Evolutionary conservation across 2,113 vertebrate species (phyloP).

Genomic region (Odocoileus virginianus): DNA sequence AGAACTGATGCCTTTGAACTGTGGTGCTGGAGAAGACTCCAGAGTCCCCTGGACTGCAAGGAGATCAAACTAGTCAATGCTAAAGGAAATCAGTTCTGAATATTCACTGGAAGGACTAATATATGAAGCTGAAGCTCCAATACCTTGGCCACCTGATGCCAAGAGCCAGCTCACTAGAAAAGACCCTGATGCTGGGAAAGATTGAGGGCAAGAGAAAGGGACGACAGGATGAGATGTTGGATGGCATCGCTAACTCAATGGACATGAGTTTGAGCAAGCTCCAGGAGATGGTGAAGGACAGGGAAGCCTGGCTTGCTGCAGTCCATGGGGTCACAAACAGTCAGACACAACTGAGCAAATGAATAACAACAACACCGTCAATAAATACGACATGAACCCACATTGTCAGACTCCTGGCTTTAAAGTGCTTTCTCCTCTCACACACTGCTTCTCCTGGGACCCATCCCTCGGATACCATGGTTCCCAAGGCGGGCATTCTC

Average conservation of each 20-base stretch:
- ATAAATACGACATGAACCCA: neutral
- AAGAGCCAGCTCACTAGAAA: neutral
- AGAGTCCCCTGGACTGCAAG: neutral
- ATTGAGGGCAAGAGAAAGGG: neutral
- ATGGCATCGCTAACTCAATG: neutral
- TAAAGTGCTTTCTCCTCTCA: neutral
- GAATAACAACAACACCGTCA: neutral
- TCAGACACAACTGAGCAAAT: neutral
- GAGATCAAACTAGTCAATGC: neutral
- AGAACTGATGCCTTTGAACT: neutral
- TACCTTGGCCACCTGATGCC: neutral
- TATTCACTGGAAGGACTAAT: neutral
- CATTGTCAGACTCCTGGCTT: neutral
- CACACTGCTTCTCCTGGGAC: neutral
- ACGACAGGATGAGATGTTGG: neutral
- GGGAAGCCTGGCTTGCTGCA: neutral
- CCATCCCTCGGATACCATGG: fast-evolving
- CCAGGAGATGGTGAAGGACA: neutral
- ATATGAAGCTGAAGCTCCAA: neutral
- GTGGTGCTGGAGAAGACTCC: neutral
- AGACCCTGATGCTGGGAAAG: neutral
- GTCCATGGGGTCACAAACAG: neutral
- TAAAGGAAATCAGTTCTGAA: neutral
- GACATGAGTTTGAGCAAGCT: neutral
- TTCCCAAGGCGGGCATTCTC: neutral